Base-by-base conservation (phyloP, 2,113 vertebrate genomes). In the Kobus ellipsiprymnus region DNA sequence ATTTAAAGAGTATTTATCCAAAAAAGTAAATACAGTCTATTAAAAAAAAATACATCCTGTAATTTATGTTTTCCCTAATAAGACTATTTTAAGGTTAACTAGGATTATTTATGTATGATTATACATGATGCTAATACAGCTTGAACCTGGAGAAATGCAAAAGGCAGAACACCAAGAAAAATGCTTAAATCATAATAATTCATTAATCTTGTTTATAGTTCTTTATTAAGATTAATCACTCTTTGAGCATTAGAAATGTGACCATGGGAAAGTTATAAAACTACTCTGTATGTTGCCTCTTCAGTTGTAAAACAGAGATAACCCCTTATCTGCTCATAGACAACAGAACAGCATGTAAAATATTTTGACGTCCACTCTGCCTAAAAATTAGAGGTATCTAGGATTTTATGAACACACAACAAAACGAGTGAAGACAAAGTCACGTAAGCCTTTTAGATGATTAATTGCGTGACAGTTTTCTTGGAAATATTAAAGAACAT, bases 401-500 rank as follows among this genome's bases (percentile, higher is more conserved):
- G 82, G 62, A 14, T 46, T 95, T 59, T 91, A 91, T 78, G 90
- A 96, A 48, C 52, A 86, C 15, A 89, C 16, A 93, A 40, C n/a
- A 62, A 95, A 86, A 55, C 82, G 36, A 93, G 21, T n/a, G 50
- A 91, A 88, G 54, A 84, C 48, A 84, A 92, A 91, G 12, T 85
- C 48, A 82, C 50, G 21, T 36, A 91, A 77, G 17, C 29, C 36
- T 95, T 96, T 97, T 33, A 96, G 60, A 71, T 90, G 67, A 94
- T 81, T 89, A 67, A 89, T 90, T 96, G 5, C 10, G 62, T 59
- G 60, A 92, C 6, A 81, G 57, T 83, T 83, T 84, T 90, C 57
- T 91, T 87, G 17, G 44, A 78, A 96, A 94, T 90, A 86, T 46
- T 83, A 92, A 96, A 93, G 29, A 55, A 90, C 85, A 64, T 95